Conservation (phyloP, 2,797 vertebrate genomes). For the Xiphophorus birchmanni region DNA sequence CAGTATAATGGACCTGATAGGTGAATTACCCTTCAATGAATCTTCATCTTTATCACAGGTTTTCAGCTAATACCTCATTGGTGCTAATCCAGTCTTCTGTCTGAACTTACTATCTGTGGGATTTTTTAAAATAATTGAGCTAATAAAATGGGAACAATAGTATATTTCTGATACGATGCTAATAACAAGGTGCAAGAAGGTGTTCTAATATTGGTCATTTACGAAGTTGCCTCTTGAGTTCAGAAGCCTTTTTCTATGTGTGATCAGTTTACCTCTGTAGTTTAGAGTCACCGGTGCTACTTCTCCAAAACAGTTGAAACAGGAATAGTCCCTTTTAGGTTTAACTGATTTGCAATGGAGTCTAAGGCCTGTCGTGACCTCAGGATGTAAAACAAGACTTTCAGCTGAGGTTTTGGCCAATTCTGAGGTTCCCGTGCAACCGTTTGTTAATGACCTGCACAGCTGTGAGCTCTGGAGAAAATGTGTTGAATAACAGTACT, state of each 20-base stretch:
- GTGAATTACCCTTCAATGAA: not conserved
- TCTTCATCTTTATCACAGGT: not conserved
- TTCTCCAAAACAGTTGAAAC: not conserved
- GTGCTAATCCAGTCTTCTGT: not conserved
- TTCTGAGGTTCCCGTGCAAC: conserved; percentile 70
- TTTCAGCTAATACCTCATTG: not conserved
- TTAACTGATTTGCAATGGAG: conserved; percentile 4
- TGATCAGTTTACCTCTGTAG: not conserved
- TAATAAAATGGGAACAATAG: not conserved
- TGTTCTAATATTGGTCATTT: not conserved
- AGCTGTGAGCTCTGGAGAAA: conserved; percentile 78
- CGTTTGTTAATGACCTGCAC: conserved; percentile 81
- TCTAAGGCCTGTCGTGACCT: conserved; percentile 55
- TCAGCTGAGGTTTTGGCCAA: conserved; percentile 60
- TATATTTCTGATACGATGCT: not conserved
- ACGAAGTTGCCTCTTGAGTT: not conserved
- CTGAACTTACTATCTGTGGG: not conserved
- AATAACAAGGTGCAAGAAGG: not conserved
- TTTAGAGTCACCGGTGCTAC: not conserved
- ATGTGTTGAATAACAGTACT: conserved; percentile 70
- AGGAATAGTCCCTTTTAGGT: not conserved
- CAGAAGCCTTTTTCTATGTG: not conserved
- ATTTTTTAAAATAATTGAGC: not conserved
- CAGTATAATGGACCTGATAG: not conserved
- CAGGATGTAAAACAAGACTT: conserved; percentile 56